These are phyloP conservation scores for Petrocephalus microphthalmus DNA, from an alignment of 2,113 vertebrate species.

Conservation along the genomic window DNA sequence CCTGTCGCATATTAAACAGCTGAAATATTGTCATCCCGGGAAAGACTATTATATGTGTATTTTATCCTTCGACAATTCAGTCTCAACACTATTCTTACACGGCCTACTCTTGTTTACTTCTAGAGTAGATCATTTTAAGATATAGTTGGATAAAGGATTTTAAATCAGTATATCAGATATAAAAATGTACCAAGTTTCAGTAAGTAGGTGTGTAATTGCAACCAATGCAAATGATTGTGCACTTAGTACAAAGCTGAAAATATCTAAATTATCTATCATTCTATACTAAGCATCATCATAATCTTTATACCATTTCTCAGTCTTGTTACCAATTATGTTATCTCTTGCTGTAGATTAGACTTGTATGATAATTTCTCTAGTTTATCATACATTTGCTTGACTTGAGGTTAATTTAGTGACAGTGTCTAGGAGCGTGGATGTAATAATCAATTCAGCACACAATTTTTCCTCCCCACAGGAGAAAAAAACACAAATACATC, in stretches of 20 bases:
- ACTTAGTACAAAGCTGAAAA: too few species aligned
- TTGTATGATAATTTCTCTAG: neutral
- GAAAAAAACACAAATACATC: neutral
- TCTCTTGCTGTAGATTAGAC: neutral
- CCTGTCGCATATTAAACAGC: neutral
- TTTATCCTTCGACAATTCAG: neutral
- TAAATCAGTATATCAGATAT: neutral
- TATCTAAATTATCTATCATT: neutral
- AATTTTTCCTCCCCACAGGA: too few species aligned
- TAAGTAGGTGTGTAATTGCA: neutral
- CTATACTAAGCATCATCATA: neutral
- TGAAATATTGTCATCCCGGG: neutral
- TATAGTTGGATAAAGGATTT: neutral
- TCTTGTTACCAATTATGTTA: neutral
- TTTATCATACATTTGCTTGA: neutral
- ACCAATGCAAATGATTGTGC: neutral
- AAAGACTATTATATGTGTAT: neutral
- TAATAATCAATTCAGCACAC: too few species aligned
- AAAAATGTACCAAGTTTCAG: neutral
- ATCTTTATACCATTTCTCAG: neutral
- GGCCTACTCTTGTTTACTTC: neutral
- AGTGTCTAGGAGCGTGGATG: too few species aligned
- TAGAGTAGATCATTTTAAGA: neutral
- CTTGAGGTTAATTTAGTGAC: too few species aligned
- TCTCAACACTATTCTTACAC: neutral